Percentiles rank a stretch among this genome's conserved stretches.
These are phyloP conservation scores for Morone chrysops DNA, from an alignment of 2,113 vertebrate species.

Conservation along the genomic window DNA sequence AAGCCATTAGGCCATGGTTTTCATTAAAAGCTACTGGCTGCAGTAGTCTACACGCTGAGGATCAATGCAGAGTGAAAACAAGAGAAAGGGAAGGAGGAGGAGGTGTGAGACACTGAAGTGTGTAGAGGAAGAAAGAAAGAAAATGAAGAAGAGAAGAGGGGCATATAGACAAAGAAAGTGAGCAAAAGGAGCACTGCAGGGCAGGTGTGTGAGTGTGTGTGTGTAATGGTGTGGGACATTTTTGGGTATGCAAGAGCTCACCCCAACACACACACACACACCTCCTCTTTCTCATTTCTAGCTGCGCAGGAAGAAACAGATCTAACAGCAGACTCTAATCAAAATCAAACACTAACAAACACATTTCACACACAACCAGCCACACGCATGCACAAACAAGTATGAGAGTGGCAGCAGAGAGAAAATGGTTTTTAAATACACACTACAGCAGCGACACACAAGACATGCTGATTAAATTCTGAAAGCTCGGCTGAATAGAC, in stretches of 20 bases:
- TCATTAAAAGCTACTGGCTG: constrained; percentile 68
- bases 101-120: constrained; percentile 16
- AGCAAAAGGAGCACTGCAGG: constrained; percentile 35
- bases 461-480: constrained; percentile 62
- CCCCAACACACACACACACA: neutral
- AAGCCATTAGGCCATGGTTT: constrained; percentile 71
- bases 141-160: constrained; percentile 27
- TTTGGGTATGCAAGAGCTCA: constrained; percentile 34
- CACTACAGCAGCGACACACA: constrained; percentile 45
- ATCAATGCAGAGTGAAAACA: constrained; percentile 66
- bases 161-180: constrained; percentile 40
- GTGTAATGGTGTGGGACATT: constrained; percentile 15
- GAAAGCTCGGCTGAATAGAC: constrained; percentile 62
- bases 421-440: constrained; percentile 57
- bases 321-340: constrained; percentile 31
- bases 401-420: constrained; percentile 20
- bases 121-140: neutral
- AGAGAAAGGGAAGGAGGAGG: constrained; percentile 21
- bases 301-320: constrained; percentile 25
- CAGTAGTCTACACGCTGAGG: constrained; percentile 17
- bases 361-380: constrained; percentile 1
- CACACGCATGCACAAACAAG: constrained; percentile 12
- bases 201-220: constrained; percentile 26
- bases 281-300: constrained; percentile 3
- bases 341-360: constrained; percentile 25